A percentile compares a stretch with the other conserved stretches of the same genome.
Evolutionary conservation across 2,797 vertebrate species (phyloP).

Genomic region (Lycodopsis pacificus): DNA sequence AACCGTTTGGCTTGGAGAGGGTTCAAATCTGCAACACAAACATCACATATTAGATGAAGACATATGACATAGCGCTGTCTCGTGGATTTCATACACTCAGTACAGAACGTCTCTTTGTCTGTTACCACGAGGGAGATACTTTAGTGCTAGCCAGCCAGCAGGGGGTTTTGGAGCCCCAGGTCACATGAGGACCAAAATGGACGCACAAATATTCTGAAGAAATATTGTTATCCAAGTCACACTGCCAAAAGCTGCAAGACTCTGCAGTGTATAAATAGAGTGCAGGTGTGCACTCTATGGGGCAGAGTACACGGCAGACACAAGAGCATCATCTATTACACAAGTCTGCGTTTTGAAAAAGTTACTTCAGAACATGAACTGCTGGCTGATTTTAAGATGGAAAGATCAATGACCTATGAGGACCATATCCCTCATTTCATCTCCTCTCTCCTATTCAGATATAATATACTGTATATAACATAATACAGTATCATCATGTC

Average conservation of each 20-base stretch:
- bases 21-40: conserved; percentile 75
- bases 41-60: conserved; percentile 40
- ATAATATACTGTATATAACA: not conserved
- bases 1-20: conserved; percentile 60
- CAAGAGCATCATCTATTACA: not conserved
- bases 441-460: not conserved
- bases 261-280: conserved; percentile 12
- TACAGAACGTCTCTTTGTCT: conserved; percentile 45
- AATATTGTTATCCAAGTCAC: conserved; percentile 6
- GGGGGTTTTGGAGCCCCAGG: conserved; percentile 41
- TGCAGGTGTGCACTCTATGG: conserved; percentile 12
- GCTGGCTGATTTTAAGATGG: conserved; percentile 3
- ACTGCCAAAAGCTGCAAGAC: conserved; percentile 8
- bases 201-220: conserved; percentile 21
- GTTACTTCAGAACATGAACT: conserved; percentile 5
- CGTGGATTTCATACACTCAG: conserved; percentile 29
- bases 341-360: not conserved
- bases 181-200: conserved; percentile 23
- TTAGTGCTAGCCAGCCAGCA: conserved; percentile 14
- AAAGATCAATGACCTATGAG: not conserved
- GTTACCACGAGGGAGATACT: conserved; percentile 25
- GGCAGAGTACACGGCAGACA: not conserved
- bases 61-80: conserved; percentile 12
- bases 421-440: not conserved
- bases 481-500: not conserved